These are phyloP conservation scores for Eurois occulta DNA, from an alignment of 2,888 invertebrate genomes.

Conservation along the genomic window DNA sequence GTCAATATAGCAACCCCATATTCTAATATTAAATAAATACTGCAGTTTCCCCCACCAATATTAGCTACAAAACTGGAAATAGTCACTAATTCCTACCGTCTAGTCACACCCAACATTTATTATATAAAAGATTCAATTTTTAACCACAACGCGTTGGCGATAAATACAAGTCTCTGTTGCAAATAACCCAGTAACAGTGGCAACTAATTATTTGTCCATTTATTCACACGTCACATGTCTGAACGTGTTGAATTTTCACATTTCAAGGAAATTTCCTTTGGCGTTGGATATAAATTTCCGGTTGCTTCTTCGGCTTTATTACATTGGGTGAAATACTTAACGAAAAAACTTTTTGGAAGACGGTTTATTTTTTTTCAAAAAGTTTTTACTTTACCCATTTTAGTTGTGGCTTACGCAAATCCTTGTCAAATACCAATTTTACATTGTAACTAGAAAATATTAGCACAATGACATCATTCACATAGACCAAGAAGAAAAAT, in stretches of 20 bases:
- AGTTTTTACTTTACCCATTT: too few relatives aligned
- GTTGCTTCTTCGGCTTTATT: neutral
- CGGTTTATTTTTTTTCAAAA: too few relatives aligned
- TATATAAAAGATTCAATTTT: constrained; percentile 62
- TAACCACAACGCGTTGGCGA: constrained; percentile 32
- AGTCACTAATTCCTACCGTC: constrained; percentile 15
- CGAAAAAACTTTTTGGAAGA: too few relatives aligned
- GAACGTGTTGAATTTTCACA: constrained; percentile 18
- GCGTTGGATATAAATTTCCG: neutral
- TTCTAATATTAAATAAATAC: neutral
- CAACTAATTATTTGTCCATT: constrained; percentile 46
- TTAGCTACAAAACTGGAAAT: neutral
- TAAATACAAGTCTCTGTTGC: constrained; percentile 48
- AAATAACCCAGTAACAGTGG: constrained; percentile 44
- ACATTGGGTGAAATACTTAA: neutral
- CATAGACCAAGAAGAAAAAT: too few relatives aligned
- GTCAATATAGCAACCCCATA: too few relatives aligned
- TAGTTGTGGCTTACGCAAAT: too few relatives aligned
- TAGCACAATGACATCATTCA: too few relatives aligned
- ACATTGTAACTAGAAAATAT: too few relatives aligned
- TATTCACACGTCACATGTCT: constrained; percentile 29
- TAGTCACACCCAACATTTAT: constrained; percentile 34
- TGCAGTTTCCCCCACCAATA: neutral
- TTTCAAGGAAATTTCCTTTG: neutral
- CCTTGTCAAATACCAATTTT: too few relatives aligned